Conservation (phyloP, 2,113 vertebrate species). For the Poeciliopsis prolifica region DNA sequence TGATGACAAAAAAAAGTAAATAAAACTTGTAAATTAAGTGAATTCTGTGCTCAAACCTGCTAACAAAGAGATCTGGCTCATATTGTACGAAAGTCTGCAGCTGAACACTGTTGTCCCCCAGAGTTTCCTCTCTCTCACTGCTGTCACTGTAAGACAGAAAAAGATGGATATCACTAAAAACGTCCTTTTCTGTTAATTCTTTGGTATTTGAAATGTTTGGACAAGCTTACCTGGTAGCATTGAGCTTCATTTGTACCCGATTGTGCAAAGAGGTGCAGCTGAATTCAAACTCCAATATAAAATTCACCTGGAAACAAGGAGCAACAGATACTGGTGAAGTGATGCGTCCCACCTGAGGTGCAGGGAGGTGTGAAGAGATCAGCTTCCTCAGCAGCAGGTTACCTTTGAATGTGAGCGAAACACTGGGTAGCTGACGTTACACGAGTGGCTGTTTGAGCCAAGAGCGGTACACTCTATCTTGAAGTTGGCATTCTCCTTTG, state of each 20-base stretch:
- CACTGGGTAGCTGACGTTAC: conserved; percentile 89
- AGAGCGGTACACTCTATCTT: conserved; percentile 88
- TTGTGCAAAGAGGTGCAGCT: conserved; percentile 86
- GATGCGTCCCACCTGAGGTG: conserved; percentile 25
- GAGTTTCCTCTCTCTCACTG: conserved; percentile 80
- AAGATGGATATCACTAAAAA: not conserved
- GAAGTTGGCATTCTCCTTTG: conserved; percentile 80
- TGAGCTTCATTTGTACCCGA: conserved; percentile 82
- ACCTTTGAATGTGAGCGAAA: conserved; percentile 89
- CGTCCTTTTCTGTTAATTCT: not conserved
- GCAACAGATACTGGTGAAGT: conserved; percentile 9
- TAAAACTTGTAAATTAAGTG: not conserved
- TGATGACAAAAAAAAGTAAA: not conserved
- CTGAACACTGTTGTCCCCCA: conserved; percentile 83
- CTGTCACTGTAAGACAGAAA: conserved; percentile 81
- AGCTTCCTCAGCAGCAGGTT: not conserved
- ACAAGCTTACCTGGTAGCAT: conserved; percentile 81
- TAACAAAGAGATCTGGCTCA: conserved; percentile 88
- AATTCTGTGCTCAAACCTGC: conserved; percentile 77
- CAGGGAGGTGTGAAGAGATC: conserved; percentile 20
- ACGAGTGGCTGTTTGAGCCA: conserved; percentile 78
- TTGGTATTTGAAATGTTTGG: not conserved
- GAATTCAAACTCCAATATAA: conserved; percentile 92
- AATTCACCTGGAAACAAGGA: conserved; percentile 81
- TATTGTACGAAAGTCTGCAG: conserved; percentile 84